phyloP scores from a whole-genome alignment of 2,113 vertebrate species.

The Chrysochloris asiatica region DNA sequence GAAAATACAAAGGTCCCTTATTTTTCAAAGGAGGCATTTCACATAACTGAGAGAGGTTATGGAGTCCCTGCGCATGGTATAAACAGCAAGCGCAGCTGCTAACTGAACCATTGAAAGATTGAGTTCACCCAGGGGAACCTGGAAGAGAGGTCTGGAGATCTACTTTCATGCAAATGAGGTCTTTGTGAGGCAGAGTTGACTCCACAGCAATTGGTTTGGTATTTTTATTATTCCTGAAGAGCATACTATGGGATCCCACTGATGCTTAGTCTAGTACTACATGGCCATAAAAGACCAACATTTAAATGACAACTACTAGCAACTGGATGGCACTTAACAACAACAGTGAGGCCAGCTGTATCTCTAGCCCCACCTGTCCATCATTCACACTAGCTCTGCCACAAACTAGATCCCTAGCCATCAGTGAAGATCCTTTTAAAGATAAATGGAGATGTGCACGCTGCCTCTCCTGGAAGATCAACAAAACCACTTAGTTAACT shows the following conservation, averaged over 20 bases:
- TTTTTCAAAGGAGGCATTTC: not conserved
- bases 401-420: too few species aligned
- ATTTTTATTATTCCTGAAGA: not conserved
- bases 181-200: not conserved
- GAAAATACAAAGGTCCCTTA: not conserved
- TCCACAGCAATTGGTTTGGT: not conserved
- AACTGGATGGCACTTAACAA: too few species aligned
- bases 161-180: not conserved
- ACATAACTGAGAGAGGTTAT: not conserved
- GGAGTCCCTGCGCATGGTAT: not conserved
- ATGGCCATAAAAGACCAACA: not conserved
- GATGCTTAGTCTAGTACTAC: not conserved
- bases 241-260: too few species aligned
- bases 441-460: not conserved
- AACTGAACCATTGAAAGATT: not conserved
- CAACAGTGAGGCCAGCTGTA: accelerated
- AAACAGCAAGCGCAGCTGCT: not conserved
- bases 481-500: not conserved
- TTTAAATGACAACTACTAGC: not conserved
- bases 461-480: not conserved
- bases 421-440: too few species aligned
- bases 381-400: accelerated
- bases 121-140: not conserved
- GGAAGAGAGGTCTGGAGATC: not conserved
- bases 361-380: not conserved